Conservation (phyloP, 2,888 invertebrate genomes). For the Hydroisotoma schaefferi region DNA sequence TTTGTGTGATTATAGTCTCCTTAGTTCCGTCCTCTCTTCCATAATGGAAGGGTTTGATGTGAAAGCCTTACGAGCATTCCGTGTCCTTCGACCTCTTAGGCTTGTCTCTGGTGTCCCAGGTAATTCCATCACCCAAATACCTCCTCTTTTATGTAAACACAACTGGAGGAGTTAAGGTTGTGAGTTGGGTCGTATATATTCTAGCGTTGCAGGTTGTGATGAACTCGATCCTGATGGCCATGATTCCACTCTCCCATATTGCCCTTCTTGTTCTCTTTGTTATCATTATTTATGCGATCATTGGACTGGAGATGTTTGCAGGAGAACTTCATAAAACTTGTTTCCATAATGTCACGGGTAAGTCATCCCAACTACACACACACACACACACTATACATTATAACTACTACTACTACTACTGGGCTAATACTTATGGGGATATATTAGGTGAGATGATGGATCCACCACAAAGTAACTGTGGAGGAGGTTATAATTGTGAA, state of each 20-base stretch:
- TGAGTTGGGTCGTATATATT: conserved; percentile 17
- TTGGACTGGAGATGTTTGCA: conserved; percentile 54
- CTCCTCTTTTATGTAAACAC: not conserved
- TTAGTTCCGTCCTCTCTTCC: conserved; percentile 53
- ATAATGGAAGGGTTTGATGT: conserved; percentile 59
- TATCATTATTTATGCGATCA: conserved; percentile 48
- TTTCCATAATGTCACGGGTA: conserved; percentile 54
- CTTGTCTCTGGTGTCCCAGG: conserved; percentile 63
- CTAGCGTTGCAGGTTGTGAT: conserved; percentile 62
- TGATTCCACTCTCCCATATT: conserved; percentile 56
- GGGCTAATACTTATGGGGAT: too few relatives aligned
- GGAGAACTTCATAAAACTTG: conserved; percentile 60
- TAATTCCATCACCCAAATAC: conserved; percentile 48
- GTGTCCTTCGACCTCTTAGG: conserved; percentile 61
- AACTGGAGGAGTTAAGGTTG: not conserved
- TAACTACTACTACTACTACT: too few relatives aligned
- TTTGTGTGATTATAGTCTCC: conserved; percentile 53
- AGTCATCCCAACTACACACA: not conserved
- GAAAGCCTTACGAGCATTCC: conserved; percentile 62
- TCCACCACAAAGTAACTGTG: conserved; percentile 55
- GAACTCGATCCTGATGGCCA: conserved; percentile 62
- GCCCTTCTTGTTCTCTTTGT: conserved; percentile 48
- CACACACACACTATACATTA: too few relatives aligned
- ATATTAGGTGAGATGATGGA: conserved; percentile 54
- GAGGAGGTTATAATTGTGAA: conserved; percentile 46